Evolutionary conservation across 2,113 vertebrate genomes (phyloP).

Genomic region (Gallinago undulata): DNA sequence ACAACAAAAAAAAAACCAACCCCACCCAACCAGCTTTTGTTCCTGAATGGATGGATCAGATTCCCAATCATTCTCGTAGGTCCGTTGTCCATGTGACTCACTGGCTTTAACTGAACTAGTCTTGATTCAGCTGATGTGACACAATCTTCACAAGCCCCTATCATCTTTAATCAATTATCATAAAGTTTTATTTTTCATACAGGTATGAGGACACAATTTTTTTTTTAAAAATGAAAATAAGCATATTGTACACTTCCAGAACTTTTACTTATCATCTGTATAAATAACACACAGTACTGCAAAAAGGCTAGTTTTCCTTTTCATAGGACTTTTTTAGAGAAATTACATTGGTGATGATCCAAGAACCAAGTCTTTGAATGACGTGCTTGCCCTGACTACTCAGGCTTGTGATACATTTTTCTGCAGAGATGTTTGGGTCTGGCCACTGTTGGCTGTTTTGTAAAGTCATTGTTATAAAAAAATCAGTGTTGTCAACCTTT

Average conservation of each 20-base stretch:
- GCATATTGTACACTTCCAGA: background rate
- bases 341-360: background rate
- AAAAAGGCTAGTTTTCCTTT: background rate
- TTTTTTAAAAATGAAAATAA: background rate
- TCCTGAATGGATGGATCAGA: background rate
- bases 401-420: background rate
- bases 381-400: fast-evolving
- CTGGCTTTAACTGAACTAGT: background rate
- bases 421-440: background rate
- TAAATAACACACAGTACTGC: background rate
- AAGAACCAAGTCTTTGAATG: background rate
- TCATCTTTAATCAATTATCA: background rate
- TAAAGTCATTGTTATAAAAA: background rate
- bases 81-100: background rate
- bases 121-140: background rate
- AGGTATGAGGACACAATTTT: background rate
- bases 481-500: background rate
- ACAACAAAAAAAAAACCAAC: too few species aligned
- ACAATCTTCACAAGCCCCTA: background rate
- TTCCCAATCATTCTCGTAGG: fast-evolving
- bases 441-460: background rate
- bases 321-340: background rate
- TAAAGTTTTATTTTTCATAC: background rate
- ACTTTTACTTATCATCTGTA: background rate
- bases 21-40: background rate